Evolutionary conservation across 2,797 vertebrate species (phyloP).

Genomic region (Antrozous pallidus): DNA sequence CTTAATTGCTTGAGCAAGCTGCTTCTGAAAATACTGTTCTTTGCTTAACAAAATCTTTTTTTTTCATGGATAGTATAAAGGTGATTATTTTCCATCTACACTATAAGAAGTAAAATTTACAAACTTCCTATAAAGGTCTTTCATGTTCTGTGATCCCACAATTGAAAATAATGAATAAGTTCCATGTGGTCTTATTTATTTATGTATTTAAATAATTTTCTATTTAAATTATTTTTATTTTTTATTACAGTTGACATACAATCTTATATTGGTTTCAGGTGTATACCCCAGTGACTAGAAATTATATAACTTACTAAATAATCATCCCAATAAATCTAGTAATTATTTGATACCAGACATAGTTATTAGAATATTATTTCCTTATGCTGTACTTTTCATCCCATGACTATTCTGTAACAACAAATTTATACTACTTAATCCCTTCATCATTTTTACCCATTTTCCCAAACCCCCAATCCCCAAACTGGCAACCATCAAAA

Average conservation of each 20-base stretch:
- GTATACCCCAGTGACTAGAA: neutral
- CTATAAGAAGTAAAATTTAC: neutral
- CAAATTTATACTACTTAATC: neutral
- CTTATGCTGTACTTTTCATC: neutral
- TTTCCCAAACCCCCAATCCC: neutral
- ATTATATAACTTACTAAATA: neutral
- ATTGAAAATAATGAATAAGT: neutral
- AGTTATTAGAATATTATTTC: neutral
- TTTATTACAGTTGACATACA: neutral
- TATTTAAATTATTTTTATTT: neutral
- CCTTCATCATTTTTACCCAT: neutral
- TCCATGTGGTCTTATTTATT: neutral
- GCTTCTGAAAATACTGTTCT: neutral
- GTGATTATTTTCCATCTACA: neutral
- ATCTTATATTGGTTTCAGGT: neutral
- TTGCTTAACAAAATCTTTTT: neutral
- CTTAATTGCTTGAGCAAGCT: neutral
- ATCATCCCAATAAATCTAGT: neutral
- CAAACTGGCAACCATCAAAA: neutral
- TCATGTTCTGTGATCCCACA: neutral
- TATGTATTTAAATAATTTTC: neutral
- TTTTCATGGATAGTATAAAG: neutral
- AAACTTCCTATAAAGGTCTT: neutral
- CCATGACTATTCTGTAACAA: neutral
- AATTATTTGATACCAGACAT: neutral